phyloP scores from a whole-genome alignment of 2,797 vertebrate species.

The Pseudomugil tenellus region DNA sequence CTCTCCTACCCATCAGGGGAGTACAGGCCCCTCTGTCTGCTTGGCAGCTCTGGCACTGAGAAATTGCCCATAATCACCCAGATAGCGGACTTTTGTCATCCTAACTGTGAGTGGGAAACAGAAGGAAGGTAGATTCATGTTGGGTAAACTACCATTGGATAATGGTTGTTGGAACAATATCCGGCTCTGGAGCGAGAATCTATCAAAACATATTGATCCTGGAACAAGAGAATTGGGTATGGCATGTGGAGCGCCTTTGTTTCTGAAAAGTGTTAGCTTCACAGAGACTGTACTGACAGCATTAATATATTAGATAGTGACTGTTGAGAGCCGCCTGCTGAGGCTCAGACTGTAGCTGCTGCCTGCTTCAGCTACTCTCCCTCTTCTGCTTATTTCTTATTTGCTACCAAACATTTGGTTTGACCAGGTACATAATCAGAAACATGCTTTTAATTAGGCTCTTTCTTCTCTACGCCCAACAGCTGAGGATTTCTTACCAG shows the following conservation, averaged over 20 bases:
- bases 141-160: slow-evolving; percentile 86
- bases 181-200: slow-evolving; percentile 83
- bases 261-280: slow-evolving; percentile 85
- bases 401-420: slow-evolving; percentile 47
- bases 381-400: slow-evolving; percentile 55
- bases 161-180: slow-evolving; percentile 86
- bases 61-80: slow-evolving; percentile 86
- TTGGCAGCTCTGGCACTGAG: slow-evolving; percentile 82
- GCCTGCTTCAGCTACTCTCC: slow-evolving; percentile 56
- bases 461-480: slow-evolving; percentile 53
- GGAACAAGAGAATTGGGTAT: slow-evolving; percentile 84
- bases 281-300: slow-evolving; percentile 82
- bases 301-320: slow-evolving; percentile 83
- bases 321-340: slow-evolving; percentile 77
- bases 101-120: slow-evolving; percentile 79
- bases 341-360: slow-evolving; percentile 67
- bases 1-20: slow-evolving; percentile 81
- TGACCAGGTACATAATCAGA: slow-evolving; percentile 52
- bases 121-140: slow-evolving; percentile 84
- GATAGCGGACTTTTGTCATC: slow-evolving; percentile 85
- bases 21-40: slow-evolving; percentile 77
- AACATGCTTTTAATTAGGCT: slow-evolving; percentile 67
- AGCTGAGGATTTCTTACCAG: slow-evolving; percentile 52
- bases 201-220: slow-evolving; percentile 88
- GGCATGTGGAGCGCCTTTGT: slow-evolving; percentile 80